Base-by-base conservation (phyloP, 2,113 vertebrate species). In the Regulus satrapa region DNA sequence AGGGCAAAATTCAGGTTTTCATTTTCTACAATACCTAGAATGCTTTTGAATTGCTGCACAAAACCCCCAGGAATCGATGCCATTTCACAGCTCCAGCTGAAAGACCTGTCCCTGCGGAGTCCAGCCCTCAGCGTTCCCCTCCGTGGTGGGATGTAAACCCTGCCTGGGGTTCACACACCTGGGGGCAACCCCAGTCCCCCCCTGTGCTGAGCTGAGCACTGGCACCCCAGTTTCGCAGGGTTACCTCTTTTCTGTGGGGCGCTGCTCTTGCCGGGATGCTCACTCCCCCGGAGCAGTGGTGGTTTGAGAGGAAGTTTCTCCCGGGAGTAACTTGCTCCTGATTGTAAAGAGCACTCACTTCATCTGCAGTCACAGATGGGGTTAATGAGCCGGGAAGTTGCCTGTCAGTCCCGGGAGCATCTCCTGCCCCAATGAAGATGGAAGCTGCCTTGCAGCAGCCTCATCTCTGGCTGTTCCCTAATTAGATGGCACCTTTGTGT, bases 1-100 rank as follows among this genome's bases (percentile, higher is more conserved):
- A 40, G 56, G 58, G 69, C 58, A 40, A 85, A 85, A 73, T 67
- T 94, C 88, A 73, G 84, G 78, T 85, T 96, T 88, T 85, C 71
- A 28, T 91, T 91, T 56, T 85, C 73, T 34, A 21, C 36, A 40
- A 18, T 40, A 18, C 78, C n/a, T 48, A 18, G 49, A 91, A 76
- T 13, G 68, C 81, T 69, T 96, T 94, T 90, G 94, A 93, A 92
- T 69, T 25, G 73, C 77, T 91, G 80, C 66, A 91, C 36, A 72
- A 75, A 89, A 51, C 3, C 34, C 18, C 18, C 8, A 9, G 59
- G 49, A 72, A 34, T 1, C 21, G 85, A 40, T 85, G 71, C 51
- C 56, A 2, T 92, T 76, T n/a, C 82, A 26, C 40, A 79, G 88
- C 71, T 83, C 49, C 5, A 1, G 40, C 41, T 76, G 89, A 40